phyloP scores from a whole-genome alignment of 37 sponge, comb jelly and placozoan species.

The Cliona cf. orientalis region DNA sequence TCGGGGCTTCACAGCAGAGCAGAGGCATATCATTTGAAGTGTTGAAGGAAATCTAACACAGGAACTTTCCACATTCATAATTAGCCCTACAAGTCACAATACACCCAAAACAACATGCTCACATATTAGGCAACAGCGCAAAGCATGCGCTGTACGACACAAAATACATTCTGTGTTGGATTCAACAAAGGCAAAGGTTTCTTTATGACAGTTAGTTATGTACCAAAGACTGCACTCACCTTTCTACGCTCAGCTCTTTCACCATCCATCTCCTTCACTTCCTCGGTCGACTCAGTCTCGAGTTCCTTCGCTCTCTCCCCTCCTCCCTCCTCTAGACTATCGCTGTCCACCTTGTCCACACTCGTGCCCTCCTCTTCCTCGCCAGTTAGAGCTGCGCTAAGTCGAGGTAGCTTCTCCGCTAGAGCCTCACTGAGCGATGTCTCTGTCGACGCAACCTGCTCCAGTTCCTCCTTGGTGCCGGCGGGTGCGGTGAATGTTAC shows the following conservation, averaged over 20 bases:
- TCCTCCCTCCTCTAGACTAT: not conserved
- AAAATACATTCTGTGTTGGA: not conserved
- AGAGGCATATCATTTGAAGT: too few relatives aligned
- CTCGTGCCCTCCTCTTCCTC: not conserved
- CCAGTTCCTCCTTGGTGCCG: not conserved
- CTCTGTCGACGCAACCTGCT: not conserved
- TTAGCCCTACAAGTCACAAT: too few relatives aligned
- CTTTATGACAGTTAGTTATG: not conserved
- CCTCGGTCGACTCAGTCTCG: too few relatives aligned
- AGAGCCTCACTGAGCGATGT: not conserved
- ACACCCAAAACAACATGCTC: too few relatives aligned
- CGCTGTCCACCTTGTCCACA: not conserved
- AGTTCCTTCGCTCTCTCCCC: not conserved
- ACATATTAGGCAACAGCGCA: too few relatives aligned
- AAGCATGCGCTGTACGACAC: too few relatives aligned
- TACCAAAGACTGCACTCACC: not conserved
- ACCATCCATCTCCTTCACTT: conserved; percentile 4
- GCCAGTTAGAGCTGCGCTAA: not conserved
- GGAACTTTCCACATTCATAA: too few relatives aligned
- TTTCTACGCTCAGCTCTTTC: conserved; percentile 9
- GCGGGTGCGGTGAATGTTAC: not conserved
- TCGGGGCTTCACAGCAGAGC: too few relatives aligned
- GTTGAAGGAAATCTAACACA: too few relatives aligned
- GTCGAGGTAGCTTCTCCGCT: not conserved
- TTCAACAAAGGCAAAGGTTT: not conserved